phyloP scores from a whole-genome alignment of 2,888 invertebrate genomes.

The Dryococelus australis region DNA sequence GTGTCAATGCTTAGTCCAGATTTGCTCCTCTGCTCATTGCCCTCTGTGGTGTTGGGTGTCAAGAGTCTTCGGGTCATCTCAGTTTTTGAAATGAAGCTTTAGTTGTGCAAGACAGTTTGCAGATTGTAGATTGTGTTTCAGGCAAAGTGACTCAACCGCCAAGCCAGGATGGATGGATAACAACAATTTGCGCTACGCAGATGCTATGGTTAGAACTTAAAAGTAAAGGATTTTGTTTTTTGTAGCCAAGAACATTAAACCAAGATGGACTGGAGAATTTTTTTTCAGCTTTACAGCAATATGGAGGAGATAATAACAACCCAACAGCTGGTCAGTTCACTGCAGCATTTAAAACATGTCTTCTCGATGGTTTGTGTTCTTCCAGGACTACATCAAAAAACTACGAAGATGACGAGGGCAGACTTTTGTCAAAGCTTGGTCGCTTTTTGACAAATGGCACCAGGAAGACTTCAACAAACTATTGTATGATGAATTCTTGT shows the following conservation, averaged over 20 bases:
- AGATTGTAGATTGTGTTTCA: not conserved
- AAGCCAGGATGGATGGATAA: not conserved
- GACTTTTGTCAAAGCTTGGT: too few relatives aligned
- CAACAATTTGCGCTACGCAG: not conserved
- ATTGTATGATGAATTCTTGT: not conserved
- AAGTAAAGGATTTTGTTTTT: not conserved
- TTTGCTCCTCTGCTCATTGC: not conserved
- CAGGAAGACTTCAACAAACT: not conserved
- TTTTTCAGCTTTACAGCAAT: too few relatives aligned
- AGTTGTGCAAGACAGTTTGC: not conserved
- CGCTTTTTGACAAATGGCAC: too few relatives aligned
- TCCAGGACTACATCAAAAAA: not conserved
- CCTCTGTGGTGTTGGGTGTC: too few relatives aligned
- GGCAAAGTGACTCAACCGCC: not conserved
- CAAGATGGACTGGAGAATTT: too few relatives aligned
- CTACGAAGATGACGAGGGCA: too few relatives aligned
- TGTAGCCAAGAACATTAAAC: not conserved
- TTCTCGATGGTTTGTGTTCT: not conserved
- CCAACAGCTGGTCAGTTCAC: too few relatives aligned
- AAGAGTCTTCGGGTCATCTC: too few relatives aligned
- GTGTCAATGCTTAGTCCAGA: not conserved
- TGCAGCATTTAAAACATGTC: too few relatives aligned
- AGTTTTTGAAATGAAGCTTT: too few relatives aligned
- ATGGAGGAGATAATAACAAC: too few relatives aligned
- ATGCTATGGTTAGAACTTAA: not conserved